Evolutionary conservation across 2,888 invertebrate species (phyloP).

Genomic region (Cancer borealis): DNA sequence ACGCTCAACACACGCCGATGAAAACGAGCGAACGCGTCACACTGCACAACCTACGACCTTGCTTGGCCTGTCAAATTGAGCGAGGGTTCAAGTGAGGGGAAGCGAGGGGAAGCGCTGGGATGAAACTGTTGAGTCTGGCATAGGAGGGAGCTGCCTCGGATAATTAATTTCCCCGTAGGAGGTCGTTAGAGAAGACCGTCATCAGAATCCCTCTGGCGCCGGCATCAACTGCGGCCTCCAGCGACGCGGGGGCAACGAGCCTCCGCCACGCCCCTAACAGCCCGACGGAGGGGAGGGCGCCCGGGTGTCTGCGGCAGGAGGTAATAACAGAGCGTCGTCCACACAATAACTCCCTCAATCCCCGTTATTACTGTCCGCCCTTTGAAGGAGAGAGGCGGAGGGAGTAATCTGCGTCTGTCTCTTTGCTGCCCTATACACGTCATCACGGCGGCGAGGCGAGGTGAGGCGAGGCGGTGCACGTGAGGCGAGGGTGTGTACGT

Average conservation of each 20-base stretch:
- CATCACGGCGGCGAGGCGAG: neutral
- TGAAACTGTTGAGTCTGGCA: neutral
- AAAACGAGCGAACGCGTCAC: neutral
- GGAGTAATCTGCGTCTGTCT: conserved; percentile 5
- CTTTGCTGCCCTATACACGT: neutral
- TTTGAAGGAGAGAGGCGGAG: conserved; percentile 12
- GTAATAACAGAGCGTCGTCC: conserved; percentile 6
- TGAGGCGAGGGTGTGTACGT: too few relatives aligned
- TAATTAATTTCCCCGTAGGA: conserved; percentile 56
- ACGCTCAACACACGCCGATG: neutral
- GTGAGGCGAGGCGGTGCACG: too few relatives aligned
- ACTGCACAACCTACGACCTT: neutral
- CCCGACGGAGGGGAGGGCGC: conserved; percentile 23
- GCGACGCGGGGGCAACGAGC: neutral
- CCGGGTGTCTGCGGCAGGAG: conserved; percentile 12
- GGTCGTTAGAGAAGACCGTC: conserved; percentile 54
- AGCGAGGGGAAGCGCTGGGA: neutral
- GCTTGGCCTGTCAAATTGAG: neutral
- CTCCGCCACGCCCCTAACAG: conserved; percentile 3
- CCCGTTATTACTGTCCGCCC: neutral
- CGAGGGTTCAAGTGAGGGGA: neutral
- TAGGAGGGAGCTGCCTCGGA: neutral
- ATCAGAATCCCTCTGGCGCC: conserved; percentile 10
- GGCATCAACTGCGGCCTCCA: conserved; percentile 11
- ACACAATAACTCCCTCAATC: conserved; percentile 29